phyloP scores from a whole-genome alignment of 1,140 invertebrate genomes.

The Ericerus pela region DNA sequence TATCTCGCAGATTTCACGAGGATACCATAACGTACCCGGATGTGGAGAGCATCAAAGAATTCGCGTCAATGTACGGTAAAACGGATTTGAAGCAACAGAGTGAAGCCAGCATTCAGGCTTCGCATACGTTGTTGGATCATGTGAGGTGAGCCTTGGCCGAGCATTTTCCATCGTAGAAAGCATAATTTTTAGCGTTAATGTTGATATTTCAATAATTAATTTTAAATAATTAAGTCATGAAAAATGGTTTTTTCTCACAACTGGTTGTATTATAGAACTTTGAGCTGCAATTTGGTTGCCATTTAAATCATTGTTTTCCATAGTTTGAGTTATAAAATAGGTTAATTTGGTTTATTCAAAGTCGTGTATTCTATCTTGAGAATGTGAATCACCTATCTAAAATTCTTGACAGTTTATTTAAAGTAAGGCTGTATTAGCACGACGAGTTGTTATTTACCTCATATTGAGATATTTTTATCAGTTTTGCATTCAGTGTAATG shows the following conservation, averaged over 20 bases:
- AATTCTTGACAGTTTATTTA: neutral
- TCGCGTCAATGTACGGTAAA: slow-evolving; percentile 35
- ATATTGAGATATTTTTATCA: too few species aligned
- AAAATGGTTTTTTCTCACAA: too few species aligned
- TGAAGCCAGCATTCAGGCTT: slow-evolving; percentile 16
- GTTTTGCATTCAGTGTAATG: too few species aligned
- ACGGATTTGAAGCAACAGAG: slow-evolving; percentile 17
- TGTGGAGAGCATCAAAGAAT: slow-evolving; percentile 47
- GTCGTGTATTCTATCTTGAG: neutral
- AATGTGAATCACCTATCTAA: neutral
- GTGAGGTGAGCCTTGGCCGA: slow-evolving; percentile 22
- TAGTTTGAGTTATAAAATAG: too few species aligned
- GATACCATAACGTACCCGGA: slow-evolving; percentile 54
- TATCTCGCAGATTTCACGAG: slow-evolving; percentile 31
- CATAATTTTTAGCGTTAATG: too few species aligned
- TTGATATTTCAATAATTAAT: too few species aligned
- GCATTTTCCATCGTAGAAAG: too few species aligned
- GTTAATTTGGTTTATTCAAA: too few species aligned
- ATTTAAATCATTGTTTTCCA: too few species aligned
- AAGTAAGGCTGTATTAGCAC: neutral
- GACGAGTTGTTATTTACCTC: too few species aligned
- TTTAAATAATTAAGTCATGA: too few species aligned
- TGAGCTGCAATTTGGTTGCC: neutral
- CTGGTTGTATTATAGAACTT: neutral
- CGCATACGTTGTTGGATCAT: slow-evolving; percentile 23